phyloP scores from a whole-genome alignment of 2,888 invertebrate species.

The Asteroscopus sphinx region DNA sequence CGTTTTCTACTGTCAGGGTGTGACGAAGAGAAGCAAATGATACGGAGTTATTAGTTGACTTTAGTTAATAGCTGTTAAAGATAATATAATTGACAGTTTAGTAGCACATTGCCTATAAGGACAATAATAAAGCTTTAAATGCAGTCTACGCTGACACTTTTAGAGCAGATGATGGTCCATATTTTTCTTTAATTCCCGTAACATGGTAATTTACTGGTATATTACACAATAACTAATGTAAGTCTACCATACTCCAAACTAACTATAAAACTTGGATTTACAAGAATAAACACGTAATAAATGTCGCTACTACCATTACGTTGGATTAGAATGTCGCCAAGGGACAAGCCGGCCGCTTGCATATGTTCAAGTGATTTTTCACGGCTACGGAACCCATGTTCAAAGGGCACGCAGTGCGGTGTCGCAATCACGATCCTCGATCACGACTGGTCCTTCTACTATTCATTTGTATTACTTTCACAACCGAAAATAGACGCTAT shows the following conservation, averaged over 20 bases:
- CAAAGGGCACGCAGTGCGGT: constrained; percentile 88
- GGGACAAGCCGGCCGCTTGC: constrained; percentile 80
- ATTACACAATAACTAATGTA: constrained; percentile 27
- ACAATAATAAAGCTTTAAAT: constrained; percentile 24
- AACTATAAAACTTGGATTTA: constrained; percentile 44
- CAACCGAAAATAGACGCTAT: constrained; percentile 67
- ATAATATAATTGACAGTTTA: not conserved
- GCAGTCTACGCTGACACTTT: constrained; percentile 2
- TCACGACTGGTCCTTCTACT: constrained; percentile 86
- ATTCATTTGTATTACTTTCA: constrained; percentile 74
- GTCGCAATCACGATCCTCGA: constrained; percentile 89
- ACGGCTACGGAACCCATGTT: constrained; percentile 87
- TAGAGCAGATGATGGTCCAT: constrained; percentile 17
- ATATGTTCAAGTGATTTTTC: constrained; percentile 89
- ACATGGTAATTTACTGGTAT: constrained; percentile 32
- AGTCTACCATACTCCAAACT: constrained; percentile 27
- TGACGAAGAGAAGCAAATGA: no score
- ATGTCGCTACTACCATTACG: constrained; percentile 70
- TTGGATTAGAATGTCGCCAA: constrained; percentile 82
- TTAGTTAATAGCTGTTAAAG: not conserved
- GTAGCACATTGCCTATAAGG: not conserved
- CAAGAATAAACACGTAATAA: constrained; percentile 40
- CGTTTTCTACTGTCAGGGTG: no score
- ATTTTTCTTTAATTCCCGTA: constrained; percentile 34
- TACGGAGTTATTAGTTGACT: not conserved